Evolutionary conservation across 2,113 vertebrate species (phyloP).

Genomic region (Scytalopus superciliaris): DNA sequence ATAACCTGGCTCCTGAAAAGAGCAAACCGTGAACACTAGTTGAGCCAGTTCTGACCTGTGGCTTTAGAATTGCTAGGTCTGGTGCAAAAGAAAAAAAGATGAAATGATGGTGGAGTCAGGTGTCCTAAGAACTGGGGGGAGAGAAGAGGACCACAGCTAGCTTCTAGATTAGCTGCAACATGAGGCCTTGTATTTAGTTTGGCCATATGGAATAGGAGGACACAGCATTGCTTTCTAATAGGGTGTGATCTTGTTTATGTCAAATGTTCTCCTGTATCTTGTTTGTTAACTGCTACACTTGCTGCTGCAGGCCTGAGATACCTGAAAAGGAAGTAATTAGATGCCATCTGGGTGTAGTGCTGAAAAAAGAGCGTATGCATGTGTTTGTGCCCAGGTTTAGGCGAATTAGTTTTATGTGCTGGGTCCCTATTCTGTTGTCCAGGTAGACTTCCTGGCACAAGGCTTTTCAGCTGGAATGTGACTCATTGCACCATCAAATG

Average conservation of each 20-base stretch:
- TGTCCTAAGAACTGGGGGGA: background rate
- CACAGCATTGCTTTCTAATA: background rate
- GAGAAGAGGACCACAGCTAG: background rate
- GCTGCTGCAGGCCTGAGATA: background rate
- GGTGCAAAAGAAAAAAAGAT: background rate
- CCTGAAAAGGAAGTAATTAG: background rate
- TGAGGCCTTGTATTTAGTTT: background rate
- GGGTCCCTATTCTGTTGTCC: background rate
- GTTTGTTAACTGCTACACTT: background rate
- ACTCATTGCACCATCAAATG: background rate
- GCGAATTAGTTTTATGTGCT: background rate
- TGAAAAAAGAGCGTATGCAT: background rate
- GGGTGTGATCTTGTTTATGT: background rate
- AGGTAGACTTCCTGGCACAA: background rate
- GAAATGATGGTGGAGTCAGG: rapidly evolving
- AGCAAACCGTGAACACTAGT: background rate
- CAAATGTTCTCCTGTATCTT: background rate
- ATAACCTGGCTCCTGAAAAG: background rate
- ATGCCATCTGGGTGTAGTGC: background rate
- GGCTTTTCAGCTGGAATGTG: background rate
- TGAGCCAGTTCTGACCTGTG: background rate
- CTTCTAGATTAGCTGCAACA: background rate
- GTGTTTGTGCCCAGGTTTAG: background rate
- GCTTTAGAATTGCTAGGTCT: background rate
- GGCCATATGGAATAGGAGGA: background rate